Percentiles rank a stretch among this genome's conserved stretches.
Evolutionary conservation across 2,888 invertebrate genomes (phyloP).

Genomic region (Nemotelus pantherinus): DNA sequence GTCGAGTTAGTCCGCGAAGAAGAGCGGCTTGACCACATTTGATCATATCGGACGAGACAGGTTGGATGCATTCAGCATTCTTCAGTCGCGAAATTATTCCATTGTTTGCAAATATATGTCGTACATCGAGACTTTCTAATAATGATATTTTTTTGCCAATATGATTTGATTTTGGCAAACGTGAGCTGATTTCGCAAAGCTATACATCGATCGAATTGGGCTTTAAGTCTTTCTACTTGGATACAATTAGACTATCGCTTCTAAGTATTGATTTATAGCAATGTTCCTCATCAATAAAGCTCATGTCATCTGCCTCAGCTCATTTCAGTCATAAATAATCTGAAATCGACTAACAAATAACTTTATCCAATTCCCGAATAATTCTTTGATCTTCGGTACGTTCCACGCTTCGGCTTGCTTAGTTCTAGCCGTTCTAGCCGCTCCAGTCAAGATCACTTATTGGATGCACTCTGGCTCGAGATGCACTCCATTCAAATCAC

Average conservation of each 20-base stretch:
- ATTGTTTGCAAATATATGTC: slow-evolving; percentile 21
- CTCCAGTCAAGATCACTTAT: slow-evolving; percentile 20
- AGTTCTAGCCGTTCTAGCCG: not conserved
- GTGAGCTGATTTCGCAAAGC: not conserved
- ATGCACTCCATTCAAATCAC: not conserved
- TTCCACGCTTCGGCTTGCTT: no score
- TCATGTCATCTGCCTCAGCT: no score
- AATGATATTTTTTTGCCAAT: not conserved
- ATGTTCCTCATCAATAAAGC: no score
- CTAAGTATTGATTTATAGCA: no score
- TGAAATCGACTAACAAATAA: not conserved
- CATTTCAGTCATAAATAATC: not conserved
- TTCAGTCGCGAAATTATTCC: not conserved
- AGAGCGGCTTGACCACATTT: slow-evolving; percentile 9
- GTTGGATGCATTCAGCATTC: slow-evolving; percentile 9
- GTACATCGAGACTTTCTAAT: not conserved
- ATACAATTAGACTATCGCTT: no score
- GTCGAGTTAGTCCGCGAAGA: not conserved
- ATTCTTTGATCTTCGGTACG: slow-evolving; percentile 10
- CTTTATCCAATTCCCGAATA: slow-evolving; percentile 1
- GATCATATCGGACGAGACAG: slow-evolving; percentile 1
- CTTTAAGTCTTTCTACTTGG: no score
- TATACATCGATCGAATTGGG: not conserved
- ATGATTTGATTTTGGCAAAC: not conserved
- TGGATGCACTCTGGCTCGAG: not conserved